Base-by-base conservation (phyloP, 2,888 invertebrate genomes). In the Meganola albula region DNA sequence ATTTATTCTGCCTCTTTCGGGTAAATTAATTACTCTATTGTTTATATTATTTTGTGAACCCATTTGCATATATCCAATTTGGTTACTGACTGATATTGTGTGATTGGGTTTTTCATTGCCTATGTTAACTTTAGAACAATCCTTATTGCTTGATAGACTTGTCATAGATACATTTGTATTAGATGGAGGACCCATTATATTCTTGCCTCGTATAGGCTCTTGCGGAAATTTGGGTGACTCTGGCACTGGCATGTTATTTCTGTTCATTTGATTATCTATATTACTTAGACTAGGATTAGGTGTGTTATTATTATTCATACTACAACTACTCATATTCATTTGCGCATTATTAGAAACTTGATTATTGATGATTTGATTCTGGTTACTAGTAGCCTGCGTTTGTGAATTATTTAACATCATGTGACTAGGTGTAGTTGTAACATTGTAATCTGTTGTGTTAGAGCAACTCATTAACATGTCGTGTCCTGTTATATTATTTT, bases 21-120 rank as follows among this genome's bases (percentile, higher is more conserved):
- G 82, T 34, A 87, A 64, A 53, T 83, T 85, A 11, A 86, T 84
- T 4, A 84, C 73, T 56, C 86, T 72, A 41, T 74, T 83, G 8
- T 20, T 20, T 20, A 20, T 20, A 40, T 73, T 77, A 47, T 74
- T 83, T 44, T 75, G 79, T 4, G 76, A 50, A 56, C 82, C 85
- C 78, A 87, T 79, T 56, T 83, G 79, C 69, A 87, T 75, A 37
- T 75, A 87, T 32, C 80, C 77, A 39, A 85, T 70, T 63, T 82
- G 86, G 52, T 77, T 86, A 48, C 62, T 82, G 3, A 83, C 76
- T 12, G 84, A 71, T 50, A 86, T 79, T 1, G 67, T 64, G 42
- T 83, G 83, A 41, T 70, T 82, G 49, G 69, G 75, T 41, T 85
- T 85, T 22, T 85, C 84, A 52, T 70, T 79, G 10, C 52, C 59